These are phyloP conservation scores for Ceuthmochares aereus DNA, from an alignment of 2,113 vertebrate species.

Conservation along the genomic window DNA sequence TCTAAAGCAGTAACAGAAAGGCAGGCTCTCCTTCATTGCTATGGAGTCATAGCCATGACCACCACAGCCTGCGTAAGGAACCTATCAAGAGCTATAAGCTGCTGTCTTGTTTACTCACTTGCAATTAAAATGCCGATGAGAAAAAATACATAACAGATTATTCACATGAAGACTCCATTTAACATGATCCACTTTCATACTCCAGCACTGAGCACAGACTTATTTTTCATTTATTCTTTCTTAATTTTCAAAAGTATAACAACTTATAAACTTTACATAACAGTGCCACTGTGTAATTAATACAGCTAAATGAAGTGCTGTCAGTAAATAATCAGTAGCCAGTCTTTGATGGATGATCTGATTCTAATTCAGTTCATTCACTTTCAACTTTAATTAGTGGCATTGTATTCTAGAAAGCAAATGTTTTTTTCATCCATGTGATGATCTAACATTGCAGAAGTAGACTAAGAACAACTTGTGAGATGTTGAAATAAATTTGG, in stretches of 20 bases:
- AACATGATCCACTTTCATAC: neutral
- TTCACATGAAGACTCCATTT: conserved; percentile 7
- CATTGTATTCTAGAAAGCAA: conserved; percentile 48
- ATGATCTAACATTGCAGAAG: neutral
- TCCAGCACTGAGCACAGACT: neutral
- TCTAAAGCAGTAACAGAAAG: neutral
- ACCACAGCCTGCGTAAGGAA: neutral
- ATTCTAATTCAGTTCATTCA: conserved; percentile 51
- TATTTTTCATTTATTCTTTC: conserved; percentile 24
- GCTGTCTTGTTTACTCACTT: neutral
- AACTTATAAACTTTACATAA: conserved; percentile 44
- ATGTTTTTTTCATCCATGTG: neutral
- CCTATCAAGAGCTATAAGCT: neutral
- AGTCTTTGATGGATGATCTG: conserved; percentile 49
- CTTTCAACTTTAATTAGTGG: conserved; percentile 58
- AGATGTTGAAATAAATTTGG: conserved; percentile 18
- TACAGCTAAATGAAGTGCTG: conserved; percentile 42
- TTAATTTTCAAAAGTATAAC: conserved; percentile 25
- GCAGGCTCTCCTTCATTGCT: neutral
- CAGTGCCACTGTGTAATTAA: conserved; percentile 35
- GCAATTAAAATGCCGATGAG: neutral
- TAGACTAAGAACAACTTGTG: neutral
- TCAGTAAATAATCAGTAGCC: conserved; percentile 51
- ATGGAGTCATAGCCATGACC: neutral
- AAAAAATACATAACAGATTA: neutral